phyloP scores from a whole-genome alignment of 1,140 invertebrate genomes.

The Liolophura sinensis region DNA sequence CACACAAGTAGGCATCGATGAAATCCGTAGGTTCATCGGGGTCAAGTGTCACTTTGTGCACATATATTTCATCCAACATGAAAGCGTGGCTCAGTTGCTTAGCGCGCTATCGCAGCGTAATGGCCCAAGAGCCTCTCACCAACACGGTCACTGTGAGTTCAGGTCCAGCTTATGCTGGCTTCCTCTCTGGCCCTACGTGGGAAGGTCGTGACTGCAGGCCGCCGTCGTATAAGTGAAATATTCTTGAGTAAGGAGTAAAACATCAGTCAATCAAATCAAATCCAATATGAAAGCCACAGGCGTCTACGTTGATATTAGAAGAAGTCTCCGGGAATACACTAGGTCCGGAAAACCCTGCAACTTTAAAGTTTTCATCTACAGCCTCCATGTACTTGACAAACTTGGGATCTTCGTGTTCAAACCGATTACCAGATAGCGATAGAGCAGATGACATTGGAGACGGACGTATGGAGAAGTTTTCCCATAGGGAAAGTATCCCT shows the following conservation, averaged over 20 bases:
- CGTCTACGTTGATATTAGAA: conserved; percentile 4
- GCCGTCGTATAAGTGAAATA: too few relatives aligned
- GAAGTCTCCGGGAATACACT: conserved; percentile 13
- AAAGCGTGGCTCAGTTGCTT: conserved; percentile 4
- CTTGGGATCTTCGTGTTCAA: conserved; percentile 62
- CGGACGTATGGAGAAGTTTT: conserved; percentile 60
- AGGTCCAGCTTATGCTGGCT: too few relatives aligned
- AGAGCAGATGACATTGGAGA: conserved; percentile 90
- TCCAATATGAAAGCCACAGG: too few relatives aligned
- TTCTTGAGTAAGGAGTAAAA: too few relatives aligned
- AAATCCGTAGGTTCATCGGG: conserved; percentile 22
- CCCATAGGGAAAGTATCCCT: conserved; percentile 14
- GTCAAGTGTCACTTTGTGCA: conserved; percentile 13
- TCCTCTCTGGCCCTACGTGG: too few relatives aligned
- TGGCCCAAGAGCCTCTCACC: too few relatives aligned
- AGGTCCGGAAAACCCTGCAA: background rate
- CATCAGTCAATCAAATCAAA: too few relatives aligned
- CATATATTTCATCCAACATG: conserved; percentile 17
- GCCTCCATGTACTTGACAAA: conserved; percentile 19
- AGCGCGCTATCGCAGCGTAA: too few relatives aligned
- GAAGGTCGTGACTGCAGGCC: too few relatives aligned
- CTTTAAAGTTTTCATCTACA: conserved; percentile 8
- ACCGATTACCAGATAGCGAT: conserved; percentile 89
- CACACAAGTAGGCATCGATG: conserved; percentile 27
- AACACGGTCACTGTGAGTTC: too few relatives aligned